Conservation (phyloP, 2,888 invertebrate genomes). For the Dione vanillae region DNA sequence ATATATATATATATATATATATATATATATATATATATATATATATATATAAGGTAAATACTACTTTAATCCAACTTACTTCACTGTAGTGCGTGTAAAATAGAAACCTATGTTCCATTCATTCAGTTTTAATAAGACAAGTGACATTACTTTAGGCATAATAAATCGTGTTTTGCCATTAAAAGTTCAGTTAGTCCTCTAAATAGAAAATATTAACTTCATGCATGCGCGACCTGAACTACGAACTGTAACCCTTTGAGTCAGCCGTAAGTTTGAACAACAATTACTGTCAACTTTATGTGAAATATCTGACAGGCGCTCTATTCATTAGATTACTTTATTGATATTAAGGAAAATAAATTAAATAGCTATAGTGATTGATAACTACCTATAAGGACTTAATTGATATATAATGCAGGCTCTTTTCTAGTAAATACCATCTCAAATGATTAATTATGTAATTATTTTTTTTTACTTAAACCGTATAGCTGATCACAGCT, state of each 20-base stretch:
- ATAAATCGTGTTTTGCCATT: conserved; percentile 1
- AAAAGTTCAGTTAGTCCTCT: conserved; percentile 4
- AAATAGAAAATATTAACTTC: conserved; percentile 44
- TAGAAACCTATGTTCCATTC: neutral
- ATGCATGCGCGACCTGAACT: conserved; percentile 50
- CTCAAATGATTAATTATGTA: neutral
- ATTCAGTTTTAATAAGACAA: conserved; percentile 18
- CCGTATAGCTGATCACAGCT: conserved; percentile 47
- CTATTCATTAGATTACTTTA: conserved; percentile 12
- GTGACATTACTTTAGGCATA: conserved; percentile 11
- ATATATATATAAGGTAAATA: neutral
- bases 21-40: too few relatives aligned
- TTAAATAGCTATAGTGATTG: neutral
- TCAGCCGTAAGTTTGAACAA: conserved; percentile 38
- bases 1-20: too few relatives aligned
- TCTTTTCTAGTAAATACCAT: too few relatives aligned
- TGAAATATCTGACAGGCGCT: conserved; percentile 22
- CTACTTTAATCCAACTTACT: neutral
- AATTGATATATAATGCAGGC: too few relatives aligned
- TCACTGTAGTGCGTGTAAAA: conserved; percentile 2
- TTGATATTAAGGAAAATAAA: conserved; percentile 3
- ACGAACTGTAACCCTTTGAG: conserved; percentile 52
- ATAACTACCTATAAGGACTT: neutral
- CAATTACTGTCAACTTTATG: conserved; percentile 37
- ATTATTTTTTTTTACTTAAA: neutral